Evolutionary conservation across 2,888 invertebrate species (phyloP), one percentile per base, ranked within the genome.

Genomic region (Dioctria linearis): DNA sequence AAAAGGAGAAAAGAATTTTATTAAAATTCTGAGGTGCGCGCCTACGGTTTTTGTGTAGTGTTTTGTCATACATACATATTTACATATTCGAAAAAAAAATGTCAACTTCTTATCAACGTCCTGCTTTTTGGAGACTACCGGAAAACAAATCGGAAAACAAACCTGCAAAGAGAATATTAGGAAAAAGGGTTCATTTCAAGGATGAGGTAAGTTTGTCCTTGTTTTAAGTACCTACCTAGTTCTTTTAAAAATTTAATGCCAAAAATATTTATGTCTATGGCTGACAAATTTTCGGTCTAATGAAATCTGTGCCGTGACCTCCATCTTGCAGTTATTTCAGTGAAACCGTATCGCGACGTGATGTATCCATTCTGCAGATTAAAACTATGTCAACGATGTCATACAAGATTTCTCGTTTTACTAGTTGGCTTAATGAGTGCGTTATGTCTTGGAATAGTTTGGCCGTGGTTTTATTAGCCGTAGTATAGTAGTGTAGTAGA

Each of bases 91-190:
- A n/a, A 42, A 42, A 11, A 5, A 46, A 46, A 61, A 76, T 76
- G 76, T 4, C 63, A 8, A 42, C 73, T 25, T 63, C 76, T 3
- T 54, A 78, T 78, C 42, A 92, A 86, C 90, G 93, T 84, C 92
- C 93, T 69, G 90, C 92, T 67, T 93, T 93, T 88, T 93, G 93
- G 93, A 90, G 91, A 57, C 88, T 91, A 63, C 91, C 91, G 5
- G 88, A 91, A 40, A 67, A 85, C 11, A 69, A 67, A 37, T 57
- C 79, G 54, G 84, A 84, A 3, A 67, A 85, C 25, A 69, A 67
- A 37, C 67, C 79, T 49, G 84, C 84, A 4, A 57, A 59, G 42
- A 59, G 39, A 82, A 86, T 84, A 40, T 83, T 84, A 1, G 87
- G 87, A 84, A 88, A 88, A 86, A 90, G 88, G 85, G 91, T 91